Conservation (phyloP, 2,888 invertebrate genomes). For the Aleiodes alternator region DNA sequence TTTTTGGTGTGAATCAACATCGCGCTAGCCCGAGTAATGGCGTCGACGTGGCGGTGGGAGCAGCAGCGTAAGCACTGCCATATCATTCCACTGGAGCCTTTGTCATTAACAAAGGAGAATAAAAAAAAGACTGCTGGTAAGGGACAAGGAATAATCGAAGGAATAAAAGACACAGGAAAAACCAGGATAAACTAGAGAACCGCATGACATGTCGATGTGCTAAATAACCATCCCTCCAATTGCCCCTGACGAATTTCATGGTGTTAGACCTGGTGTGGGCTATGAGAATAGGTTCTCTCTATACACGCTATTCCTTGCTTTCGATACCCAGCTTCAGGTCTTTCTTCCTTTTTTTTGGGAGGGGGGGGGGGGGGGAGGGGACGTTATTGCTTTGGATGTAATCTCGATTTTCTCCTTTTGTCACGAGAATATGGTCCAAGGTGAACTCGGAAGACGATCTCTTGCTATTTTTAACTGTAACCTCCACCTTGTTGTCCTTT, state of each 20-base stretch:
- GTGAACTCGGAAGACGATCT: slow-evolving; percentile 35
- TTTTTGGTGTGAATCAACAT: slow-evolving; percentile 62
- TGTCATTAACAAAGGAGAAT: slow-evolving; percentile 70
- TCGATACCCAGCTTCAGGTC: slow-evolving; percentile 1
- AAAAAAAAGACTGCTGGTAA: slow-evolving; percentile 72
- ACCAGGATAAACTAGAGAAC: slow-evolving; percentile 19
- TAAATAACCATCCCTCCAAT: slow-evolving; percentile 43
- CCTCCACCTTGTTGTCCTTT: slow-evolving; percentile 36
- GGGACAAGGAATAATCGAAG: slow-evolving; percentile 42
- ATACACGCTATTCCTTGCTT: slow-evolving; percentile 17
- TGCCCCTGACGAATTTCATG: slow-evolving; percentile 33
- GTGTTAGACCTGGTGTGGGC: background rate
- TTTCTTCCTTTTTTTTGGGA: slow-evolving; percentile 8
- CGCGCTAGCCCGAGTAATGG: slow-evolving; percentile 72
- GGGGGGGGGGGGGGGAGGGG: background rate
- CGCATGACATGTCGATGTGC: slow-evolving; percentile 21
- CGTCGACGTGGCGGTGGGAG: slow-evolving; percentile 73
- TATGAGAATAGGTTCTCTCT: background rate
- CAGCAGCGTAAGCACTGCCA: slow-evolving; percentile 75
- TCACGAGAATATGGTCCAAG: slow-evolving; percentile 29
- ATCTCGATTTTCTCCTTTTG: slow-evolving; percentile 34
- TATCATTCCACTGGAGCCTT: slow-evolving; percentile 72
- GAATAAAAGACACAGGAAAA: background rate
- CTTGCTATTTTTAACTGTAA: slow-evolving; percentile 33
- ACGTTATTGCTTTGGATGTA: background rate